Conservation (phyloP, 1,140 invertebrate species). For the Tetramorium alpestre region DNA sequence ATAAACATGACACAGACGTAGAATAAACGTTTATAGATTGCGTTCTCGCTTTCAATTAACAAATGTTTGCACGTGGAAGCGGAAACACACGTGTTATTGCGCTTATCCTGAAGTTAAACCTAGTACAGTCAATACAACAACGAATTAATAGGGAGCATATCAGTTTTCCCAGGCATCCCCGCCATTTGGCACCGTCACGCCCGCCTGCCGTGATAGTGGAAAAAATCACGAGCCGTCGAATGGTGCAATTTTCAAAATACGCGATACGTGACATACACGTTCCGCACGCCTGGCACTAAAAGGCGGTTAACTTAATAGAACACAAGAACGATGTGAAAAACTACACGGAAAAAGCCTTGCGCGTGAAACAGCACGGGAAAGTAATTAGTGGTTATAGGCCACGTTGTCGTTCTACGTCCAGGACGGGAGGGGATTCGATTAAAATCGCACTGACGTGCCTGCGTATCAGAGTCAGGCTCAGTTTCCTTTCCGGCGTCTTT, state of each 20-base stretch:
- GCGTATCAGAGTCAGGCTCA: constrained; percentile 62
- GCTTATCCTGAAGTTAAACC: constrained; percentile 25
- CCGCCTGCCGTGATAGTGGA: neutral
- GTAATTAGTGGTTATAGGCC: constrained; percentile 52
- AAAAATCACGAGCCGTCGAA: neutral
- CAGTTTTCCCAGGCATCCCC: constrained; percentile 24
- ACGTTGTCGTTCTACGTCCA: constrained; percentile 35
- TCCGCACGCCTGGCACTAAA: neutral
- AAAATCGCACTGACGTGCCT: constrained; percentile 64
- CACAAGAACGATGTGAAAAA: constrained; percentile 1
- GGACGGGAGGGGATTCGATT: constrained; percentile 60
- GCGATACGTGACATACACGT: neutral
- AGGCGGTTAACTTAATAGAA: constrained; percentile 6
- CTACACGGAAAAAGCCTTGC: neutral
- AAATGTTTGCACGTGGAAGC: neutral
- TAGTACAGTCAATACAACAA: constrained; percentile 19
- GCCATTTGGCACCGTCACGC: neutral
- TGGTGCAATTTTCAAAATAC: constrained; percentile 20
- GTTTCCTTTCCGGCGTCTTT: constrained; percentile 67
- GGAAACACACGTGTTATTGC: constrained; percentile 8
- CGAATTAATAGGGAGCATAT: constrained; percentile 42
- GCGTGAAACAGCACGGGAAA: constrained; percentile 46
- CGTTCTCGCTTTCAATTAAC: constrained; percentile 35
- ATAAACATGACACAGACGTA: constrained; percentile 32
- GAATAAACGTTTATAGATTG: neutral